phyloP scores from a whole-genome alignment of 92 coral and sea anemone genomes.

The Ricordea florida region DNA sequence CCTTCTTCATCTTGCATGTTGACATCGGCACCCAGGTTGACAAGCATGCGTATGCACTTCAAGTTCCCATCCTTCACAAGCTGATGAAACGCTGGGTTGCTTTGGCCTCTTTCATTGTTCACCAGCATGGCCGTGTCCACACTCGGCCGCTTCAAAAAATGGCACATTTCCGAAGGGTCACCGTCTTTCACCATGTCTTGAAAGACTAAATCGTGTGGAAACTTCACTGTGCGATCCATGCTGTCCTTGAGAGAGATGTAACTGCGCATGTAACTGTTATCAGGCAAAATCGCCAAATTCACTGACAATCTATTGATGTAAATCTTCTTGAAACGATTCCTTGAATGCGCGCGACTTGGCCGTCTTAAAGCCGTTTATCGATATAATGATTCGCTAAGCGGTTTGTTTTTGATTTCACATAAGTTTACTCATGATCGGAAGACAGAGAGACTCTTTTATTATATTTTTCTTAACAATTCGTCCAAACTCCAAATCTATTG shows the following conservation, averaged over 20 bases:
- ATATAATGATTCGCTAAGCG: slow-evolving; percentile 36
- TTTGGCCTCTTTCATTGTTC: slow-evolving; percentile 64
- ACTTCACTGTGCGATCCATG: slow-evolving; percentile 79
- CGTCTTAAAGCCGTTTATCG: background rate
- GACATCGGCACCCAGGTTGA: slow-evolving; percentile 94
- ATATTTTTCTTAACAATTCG: slow-evolving; percentile 68
- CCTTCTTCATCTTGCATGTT: slow-evolving; percentile 90
- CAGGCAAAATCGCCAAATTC: background rate
- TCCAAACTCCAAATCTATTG: slow-evolving; percentile 53
- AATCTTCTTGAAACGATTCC: background rate
- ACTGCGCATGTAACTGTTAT: slow-evolving; percentile 3
- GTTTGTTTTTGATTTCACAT: slow-evolving; percentile 35
- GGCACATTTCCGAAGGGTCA: slow-evolving; percentile 89
- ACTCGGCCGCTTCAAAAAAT: slow-evolving; percentile 94
- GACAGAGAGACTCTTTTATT: slow-evolving; percentile 54
- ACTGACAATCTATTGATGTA: background rate
- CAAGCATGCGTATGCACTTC: slow-evolving; percentile 93
- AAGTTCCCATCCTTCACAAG: slow-evolving; percentile 94
- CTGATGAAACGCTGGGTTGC: slow-evolving; percentile 87
- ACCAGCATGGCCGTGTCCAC: slow-evolving; percentile 88
- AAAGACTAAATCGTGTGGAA: slow-evolving; percentile 93
- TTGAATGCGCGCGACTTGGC: slow-evolving; percentile 2
- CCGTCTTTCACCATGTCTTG: slow-evolving; percentile 98
- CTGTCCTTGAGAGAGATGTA: background rate
- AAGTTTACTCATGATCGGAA: slow-evolving; percentile 48